Evolutionary conservation across 2,888 invertebrate species (phyloP), one percentile per base, ranked within the genome.

Genomic region (Lumbricus terrestris): DNA sequence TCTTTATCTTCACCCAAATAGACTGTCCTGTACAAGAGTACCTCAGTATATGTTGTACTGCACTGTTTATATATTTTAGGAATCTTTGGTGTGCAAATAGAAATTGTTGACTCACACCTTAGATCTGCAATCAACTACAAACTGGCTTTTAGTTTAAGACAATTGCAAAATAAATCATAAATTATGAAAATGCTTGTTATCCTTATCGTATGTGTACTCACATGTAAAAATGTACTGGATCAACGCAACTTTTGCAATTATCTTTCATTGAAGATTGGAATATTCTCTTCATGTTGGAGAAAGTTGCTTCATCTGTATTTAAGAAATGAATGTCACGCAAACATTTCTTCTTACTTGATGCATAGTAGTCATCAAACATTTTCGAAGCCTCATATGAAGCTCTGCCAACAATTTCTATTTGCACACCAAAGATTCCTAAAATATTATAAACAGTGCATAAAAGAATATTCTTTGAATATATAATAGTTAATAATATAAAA

Each of bases 51-150:
- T n/a, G n/a, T n/a, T n/a, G n/a, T n/a, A n/a, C n/a, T 85, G n/a
- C 18, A 35, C 37, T 85, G 6, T 85, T 23, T 85, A 13, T 23
- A n/a, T 85, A 35, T 85, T 37, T 34, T 13, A 85, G 85, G 85
- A 85, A 85, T 85, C 37, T 85, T 35, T 85, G 85, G 34, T 85
- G 85, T 85, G 3, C 35, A 35, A 8, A 35, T 85, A 23, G 37
- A 85, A 85, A 85, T 37, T 85, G 85, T 85, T 85, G 85, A 20
- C 37, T n/a, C n/a, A n/a, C n/a, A n/a, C n/a, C n/a, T n/a, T n/a
- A n/a, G n/a, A n/a, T n/a, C n/a, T n/a, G n/a, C n/a, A n/a, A n/a
- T n/a, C n/a, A n/a, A n/a, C n/a, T n/a, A n/a, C n/a, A n/a, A n/a
- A n/a, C n/a, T n/a, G n/a, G n/a, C n/a, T n/a, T n/a, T n/a, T n/a